These are phyloP conservation scores for Hemiprocne comata DNA, from an alignment of 2,113 vertebrate species.

Conservation along the genomic window DNA sequence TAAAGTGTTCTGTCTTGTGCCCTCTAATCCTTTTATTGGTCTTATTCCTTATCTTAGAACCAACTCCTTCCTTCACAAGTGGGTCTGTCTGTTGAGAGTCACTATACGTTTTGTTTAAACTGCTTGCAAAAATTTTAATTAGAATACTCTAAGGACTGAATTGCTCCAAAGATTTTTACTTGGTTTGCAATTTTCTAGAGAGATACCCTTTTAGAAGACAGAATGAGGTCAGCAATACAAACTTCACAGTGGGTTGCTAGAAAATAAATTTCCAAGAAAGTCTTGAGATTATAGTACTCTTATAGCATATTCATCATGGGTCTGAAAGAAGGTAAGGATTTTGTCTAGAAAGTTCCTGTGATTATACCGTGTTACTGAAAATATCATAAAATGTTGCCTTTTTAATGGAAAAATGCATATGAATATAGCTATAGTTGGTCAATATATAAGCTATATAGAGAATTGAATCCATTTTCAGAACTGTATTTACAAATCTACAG, in stretches of 20 bases:
- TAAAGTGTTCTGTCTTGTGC: background rate
- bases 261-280: background rate
- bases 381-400: background rate
- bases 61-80: background rate
- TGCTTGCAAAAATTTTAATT: conserved; percentile 30
- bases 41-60: background rate
- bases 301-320: background rate
- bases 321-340: conserved; percentile 5
- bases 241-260: background rate
- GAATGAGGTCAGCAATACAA: conserved; percentile 43
- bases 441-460: background rate
- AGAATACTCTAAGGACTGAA: background rate
- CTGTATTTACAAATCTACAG: background rate
- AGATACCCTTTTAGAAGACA: conserved; percentile 49
- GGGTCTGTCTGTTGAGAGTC: background rate
- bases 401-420: background rate
- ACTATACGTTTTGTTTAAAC: background rate
- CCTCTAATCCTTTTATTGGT: conserved; percentile 8
- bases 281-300: background rate
- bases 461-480: background rate
- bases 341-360: background rate
- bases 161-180: conserved; percentile 26
- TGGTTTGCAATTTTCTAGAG: conserved; percentile 28
- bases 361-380: background rate
- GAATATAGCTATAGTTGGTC: background rate